Conservation (phyloP, 1,140 invertebrate genomes). For the Dufourea novaeangliae region DNA sequence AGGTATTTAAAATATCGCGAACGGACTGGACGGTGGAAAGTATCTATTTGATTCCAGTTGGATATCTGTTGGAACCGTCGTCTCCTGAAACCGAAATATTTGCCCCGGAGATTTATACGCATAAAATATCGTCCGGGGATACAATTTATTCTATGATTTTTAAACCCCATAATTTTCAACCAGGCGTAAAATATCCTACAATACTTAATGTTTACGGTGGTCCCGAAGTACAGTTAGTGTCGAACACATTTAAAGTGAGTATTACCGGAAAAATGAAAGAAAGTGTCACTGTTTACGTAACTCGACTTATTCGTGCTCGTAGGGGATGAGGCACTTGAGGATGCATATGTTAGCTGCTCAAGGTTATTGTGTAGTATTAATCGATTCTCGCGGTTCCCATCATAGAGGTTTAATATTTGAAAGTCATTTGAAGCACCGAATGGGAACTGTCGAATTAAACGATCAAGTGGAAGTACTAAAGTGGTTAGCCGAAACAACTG, state of each 20-base stretch:
- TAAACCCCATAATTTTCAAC: constrained; percentile 90
- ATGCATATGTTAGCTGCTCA: constrained; percentile 98
- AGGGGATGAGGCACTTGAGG: constrained; percentile 94
- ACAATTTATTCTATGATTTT: constrained; percentile 96
- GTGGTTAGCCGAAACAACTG: constrained; percentile 91
- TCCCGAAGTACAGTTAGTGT: constrained; percentile 98
- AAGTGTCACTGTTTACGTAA: neutral
- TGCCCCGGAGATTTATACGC: constrained; percentile 88
- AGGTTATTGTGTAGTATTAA: constrained; percentile 97
- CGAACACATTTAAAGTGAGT: constrained; percentile 95
- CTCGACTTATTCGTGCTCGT: constrained; percentile 6
- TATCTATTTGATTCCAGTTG: constrained; percentile 85
- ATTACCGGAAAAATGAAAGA: neutral
- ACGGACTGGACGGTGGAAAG: constrained; percentile 85
- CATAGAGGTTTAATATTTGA: constrained; percentile 96
- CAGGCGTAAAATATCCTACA: constrained; percentile 93
- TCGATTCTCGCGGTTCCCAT: constrained; percentile 97
- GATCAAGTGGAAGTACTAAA: constrained; percentile 98
- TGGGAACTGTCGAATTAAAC: constrained; percentile 97
- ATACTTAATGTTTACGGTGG: constrained; percentile 98
- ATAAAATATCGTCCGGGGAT: constrained; percentile 87
- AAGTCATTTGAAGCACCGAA: constrained; percentile 91
- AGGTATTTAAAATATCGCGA: constrained; percentile 88
- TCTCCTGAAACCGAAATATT: constrained; percentile 84
- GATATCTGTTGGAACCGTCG: constrained; percentile 87